These are phyloP conservation scores for Babyrousa celebensis DNA, from an alignment of 2,797 vertebrate genomes.

Conservation along the genomic window DNA sequence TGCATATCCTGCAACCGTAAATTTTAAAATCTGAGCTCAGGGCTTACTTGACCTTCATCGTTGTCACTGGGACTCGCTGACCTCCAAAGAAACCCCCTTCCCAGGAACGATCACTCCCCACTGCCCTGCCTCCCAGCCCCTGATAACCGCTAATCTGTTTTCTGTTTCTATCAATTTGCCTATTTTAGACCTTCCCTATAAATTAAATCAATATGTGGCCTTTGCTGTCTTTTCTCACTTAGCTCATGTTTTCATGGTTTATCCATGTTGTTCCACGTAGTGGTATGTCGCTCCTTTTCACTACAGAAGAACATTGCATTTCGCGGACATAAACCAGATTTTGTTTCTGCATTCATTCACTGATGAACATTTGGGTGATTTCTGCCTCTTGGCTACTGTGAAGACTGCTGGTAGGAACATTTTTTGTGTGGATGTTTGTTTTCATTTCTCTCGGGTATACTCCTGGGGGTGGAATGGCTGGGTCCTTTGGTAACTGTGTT, in stretches of 20 bases:
- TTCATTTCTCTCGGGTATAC: neutral
- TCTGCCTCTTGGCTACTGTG: neutral
- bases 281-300: neutral
- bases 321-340: neutral
- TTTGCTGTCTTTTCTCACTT: neutral
- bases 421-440: neutral
- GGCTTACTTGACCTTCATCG: neutral
- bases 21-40: slow-evolving; percentile 2
- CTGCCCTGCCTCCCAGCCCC: neutral
- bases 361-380: neutral
- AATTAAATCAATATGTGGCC: neutral
- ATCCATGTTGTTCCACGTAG: neutral
- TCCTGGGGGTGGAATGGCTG: neutral
- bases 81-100: neutral
- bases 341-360: neutral
- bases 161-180: neutral
- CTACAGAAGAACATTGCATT: neutral
- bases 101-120: neutral
- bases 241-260: neutral
- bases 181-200: neutral
- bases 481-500: neutral
- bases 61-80: neutral
- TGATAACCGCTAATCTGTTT: neutral
- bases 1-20: neutral
- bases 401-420: neutral